Evolutionary conservation across 2,113 vertebrate species (phyloP).

Genomic region (Trematocara unimaculatum): DNA sequence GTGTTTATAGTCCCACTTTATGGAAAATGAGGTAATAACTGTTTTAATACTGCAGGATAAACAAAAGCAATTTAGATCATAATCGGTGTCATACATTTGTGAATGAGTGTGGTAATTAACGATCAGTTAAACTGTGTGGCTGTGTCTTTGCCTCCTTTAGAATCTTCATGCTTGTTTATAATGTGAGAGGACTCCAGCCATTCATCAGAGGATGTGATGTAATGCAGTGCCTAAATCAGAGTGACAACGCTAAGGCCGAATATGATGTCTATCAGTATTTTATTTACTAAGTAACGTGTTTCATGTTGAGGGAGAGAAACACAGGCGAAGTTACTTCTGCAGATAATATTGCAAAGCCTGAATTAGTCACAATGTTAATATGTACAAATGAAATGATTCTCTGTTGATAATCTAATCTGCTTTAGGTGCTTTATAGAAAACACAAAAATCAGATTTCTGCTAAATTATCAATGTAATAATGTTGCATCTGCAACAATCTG

Average conservation of each 20-base stretch:
- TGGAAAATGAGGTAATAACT: background rate
- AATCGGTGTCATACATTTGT: background rate
- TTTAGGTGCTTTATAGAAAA: background rate
- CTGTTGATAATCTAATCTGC: background rate
- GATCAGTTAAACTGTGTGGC: background rate
- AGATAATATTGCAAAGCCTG: background rate
- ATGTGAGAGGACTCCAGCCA: background rate
- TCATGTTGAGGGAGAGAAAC: background rate
- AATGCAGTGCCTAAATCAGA: background rate
- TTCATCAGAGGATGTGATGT: background rate
- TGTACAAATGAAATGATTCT: background rate
- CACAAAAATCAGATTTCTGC: background rate
- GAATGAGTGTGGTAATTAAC: accelerated
- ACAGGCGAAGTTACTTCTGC: accelerated
- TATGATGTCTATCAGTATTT: background rate
- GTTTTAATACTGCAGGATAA: background rate
- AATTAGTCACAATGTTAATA: background rate
- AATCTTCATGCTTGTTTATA: background rate
- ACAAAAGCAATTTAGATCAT: background rate
- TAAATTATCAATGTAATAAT: background rate
- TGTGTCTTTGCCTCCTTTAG: background rate
- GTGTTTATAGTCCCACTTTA: background rate
- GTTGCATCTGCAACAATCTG: background rate
- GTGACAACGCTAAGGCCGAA: background rate
- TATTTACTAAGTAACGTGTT: background rate